Evolutionary conservation across 2,113 vertebrate species (phyloP), one percentile per base, ranked within the genome.

Genomic region (Craseonycteris thonglongyai): DNA sequence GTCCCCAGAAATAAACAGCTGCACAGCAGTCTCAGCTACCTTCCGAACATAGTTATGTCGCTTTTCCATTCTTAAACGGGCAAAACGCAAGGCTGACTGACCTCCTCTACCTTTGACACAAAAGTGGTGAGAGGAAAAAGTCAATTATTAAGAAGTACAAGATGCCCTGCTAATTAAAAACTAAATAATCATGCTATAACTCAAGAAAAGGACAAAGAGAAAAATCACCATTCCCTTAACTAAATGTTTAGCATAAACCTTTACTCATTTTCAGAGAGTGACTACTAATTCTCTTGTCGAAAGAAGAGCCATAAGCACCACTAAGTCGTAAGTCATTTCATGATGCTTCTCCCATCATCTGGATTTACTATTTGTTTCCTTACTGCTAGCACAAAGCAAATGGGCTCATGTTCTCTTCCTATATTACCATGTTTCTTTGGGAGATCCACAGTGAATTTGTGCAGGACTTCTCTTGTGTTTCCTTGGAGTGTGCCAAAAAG

Each of bases 391-490:
- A 75, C 28, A 95, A 76, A 94, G 49, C 22, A 84, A 86, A 81
- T 68, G 59, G 51, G 56, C 38, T 86, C 38, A 35, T 42, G 21
- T 45, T 78, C 30, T 92, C 80, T 56, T 93, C 51, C 54, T 85
- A 15, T 68, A 12, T 98, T 99, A 99, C 99, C 99, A 45, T 99
- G 99, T 98, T 99, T 99, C 98, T 99, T 99, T 98, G 99, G 99
- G 96, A 99, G 99, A 98, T 99, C 99, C 98, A 99, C 99, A 96
- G 99, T 99, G 98, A 99, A 99, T 98, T 99, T 99, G 98, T 99
- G 99, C 97, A 99, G 98, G 95, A 99, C 99, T 98, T 99, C 99
- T 97, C 99, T 98, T 79, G 99, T 99, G 98, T 99, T 99, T 98
- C 99, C 99, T 98, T 99, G 99, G 88, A 99, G 99, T 9, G 99